phyloP scores from a whole-genome alignment of 2,888 invertebrate species.

The Xanthia icteritia region DNA sequence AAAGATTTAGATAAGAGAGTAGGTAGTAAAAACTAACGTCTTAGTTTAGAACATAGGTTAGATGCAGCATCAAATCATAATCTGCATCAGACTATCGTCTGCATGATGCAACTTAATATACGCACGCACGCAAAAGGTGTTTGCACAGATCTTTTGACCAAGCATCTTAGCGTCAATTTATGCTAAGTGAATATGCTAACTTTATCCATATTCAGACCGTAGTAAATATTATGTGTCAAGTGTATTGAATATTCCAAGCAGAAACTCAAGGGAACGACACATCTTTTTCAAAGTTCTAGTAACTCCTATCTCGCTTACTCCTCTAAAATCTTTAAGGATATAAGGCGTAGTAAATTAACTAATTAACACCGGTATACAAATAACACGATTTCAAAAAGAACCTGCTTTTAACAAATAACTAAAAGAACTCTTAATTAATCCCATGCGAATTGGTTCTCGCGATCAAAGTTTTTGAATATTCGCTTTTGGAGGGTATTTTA shows the following conservation, averaged over 20 bases:
- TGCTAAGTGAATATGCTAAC: background rate
- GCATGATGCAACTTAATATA: background rate
- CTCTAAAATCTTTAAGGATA: background rate
- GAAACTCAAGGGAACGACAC: background rate
- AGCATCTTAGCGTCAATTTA: background rate
- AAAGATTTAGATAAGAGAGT: background rate
- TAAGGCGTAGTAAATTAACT: background rate
- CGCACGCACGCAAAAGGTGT: background rate
- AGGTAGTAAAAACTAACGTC: background rate
- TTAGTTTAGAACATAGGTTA: background rate
- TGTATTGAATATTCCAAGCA: background rate
- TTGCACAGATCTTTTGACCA: background rate
- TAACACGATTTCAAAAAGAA: background rate
- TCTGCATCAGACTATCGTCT: background rate
- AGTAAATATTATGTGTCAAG: background rate
- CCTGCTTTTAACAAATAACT: slow-evolving; percentile 33
- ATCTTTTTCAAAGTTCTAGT: background rate
- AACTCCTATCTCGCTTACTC: background rate
- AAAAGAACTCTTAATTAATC: slow-evolving; percentile 51
- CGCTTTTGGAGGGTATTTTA: slow-evolving; percentile 34
- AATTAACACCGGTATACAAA: slow-evolving; percentile 15
- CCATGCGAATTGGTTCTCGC: slow-evolving; percentile 32
- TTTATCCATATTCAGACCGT: background rate
- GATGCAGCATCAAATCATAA: background rate
- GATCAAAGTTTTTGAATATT: slow-evolving; percentile 52